Base-by-base conservation (phyloP, 1,140 invertebrate species). In the Hylyphantes graminicola region DNA sequence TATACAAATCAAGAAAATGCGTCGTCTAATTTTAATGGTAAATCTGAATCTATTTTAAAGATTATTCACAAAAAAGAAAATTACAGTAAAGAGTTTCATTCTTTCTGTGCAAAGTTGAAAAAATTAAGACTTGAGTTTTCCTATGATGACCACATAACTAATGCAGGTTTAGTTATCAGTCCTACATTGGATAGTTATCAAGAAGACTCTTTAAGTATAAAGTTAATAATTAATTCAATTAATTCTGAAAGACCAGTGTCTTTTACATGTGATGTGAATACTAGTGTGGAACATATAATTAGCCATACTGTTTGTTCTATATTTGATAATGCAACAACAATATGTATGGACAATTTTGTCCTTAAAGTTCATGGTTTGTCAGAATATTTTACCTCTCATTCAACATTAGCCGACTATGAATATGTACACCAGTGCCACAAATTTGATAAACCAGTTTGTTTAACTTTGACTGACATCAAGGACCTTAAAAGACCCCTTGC, bases 381-480 rank as follows among this genome's bases (percentile, higher is more conserved):
- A 77, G 96, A 97, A 89, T 97, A 96, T 90, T 90, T 97, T 64
- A 86, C 87, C 82, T 72, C 92, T 91, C 61, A 93, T 91, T 93
- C 93, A 12, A 91, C 90, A 51, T 91, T 98, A 35, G 94, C 93
- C 72, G 95, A 97, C 88, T 97, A 97, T 90, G 95, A 97, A 88
- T 98, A 97, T 90, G 94, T 98, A 80, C 95, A 97, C 88, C 93
- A 96, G 86, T 98, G 97, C 90, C 94, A 98, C 61, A 97, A 98
- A 89, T 90, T 97, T 87, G 97, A 98, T 89, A 93, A 94, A 89
- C 96, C 98, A 91, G 94, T 98, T 0, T 91, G 93, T 77, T 91
- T 99, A 83, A 94, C 93, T 50, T 87, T 93, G 61, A 87, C 92
- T 65, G 91, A 95, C 65, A 92, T 93, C 86, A 92, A 94, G 9